phyloP scores from a whole-genome alignment of 1,140 invertebrate genomes.

The Ruditapes philippinarum region DNA sequence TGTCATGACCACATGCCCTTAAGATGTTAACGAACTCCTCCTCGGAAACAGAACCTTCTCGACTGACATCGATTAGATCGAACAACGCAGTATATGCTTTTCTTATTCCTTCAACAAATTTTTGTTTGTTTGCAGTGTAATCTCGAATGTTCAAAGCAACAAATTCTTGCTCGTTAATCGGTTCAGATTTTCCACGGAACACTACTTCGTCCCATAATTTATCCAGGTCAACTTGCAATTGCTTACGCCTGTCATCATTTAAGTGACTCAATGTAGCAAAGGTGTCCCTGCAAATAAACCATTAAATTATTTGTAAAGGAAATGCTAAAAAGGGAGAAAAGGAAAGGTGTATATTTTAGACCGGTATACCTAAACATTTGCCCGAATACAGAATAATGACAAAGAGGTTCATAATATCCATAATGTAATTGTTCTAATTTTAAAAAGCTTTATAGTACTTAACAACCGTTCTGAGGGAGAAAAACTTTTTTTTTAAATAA shows the following conservation, averaged over 20 bases:
- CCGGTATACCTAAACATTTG: too few species aligned
- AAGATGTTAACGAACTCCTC: not conserved
- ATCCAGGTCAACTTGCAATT: not conserved
- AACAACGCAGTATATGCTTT: not conserved
- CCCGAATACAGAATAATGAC: too few species aligned
- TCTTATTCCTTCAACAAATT: not conserved
- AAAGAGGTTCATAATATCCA: too few species aligned
- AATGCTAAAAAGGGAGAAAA: too few species aligned
- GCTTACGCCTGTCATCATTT: not conserved
- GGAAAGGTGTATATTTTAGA: too few species aligned
- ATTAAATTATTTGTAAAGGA: too few species aligned
- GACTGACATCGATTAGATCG: not conserved
- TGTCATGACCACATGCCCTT: not conserved
- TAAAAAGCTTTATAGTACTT: too few species aligned
- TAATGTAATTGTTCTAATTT: too few species aligned
- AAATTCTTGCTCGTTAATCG: not conserved
- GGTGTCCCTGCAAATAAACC: not conserved
- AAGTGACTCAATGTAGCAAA: not conserved
- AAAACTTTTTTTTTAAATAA: too few species aligned
- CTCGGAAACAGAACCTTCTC: not conserved
- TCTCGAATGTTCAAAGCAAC: not conserved
- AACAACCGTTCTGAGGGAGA: too few species aligned
- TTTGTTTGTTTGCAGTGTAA: not conserved
- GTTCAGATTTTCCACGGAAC: not conserved
- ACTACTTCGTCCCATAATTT: not conserved